Evolutionary conservation across 2,888 invertebrate species (phyloP).

Genomic region (Oeneis ivallda): DNA sequence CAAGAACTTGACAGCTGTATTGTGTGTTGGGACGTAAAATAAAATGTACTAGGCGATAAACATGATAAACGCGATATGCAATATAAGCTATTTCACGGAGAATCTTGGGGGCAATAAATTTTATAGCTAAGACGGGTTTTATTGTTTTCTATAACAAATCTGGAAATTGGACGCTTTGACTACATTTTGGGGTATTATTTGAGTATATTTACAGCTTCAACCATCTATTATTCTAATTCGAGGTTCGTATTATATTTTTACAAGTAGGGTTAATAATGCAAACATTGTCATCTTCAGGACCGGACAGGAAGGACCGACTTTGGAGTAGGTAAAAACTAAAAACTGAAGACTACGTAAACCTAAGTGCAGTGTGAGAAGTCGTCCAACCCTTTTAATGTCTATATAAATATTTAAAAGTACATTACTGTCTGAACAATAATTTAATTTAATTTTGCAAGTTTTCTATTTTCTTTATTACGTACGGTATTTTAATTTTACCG

Average conservation of each 20-base stretch:
- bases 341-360: not conserved
- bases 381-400: no score
- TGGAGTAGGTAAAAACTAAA: no score
- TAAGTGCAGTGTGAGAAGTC: no score
- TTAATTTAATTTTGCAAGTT: no score
- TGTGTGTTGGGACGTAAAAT: constrained; percentile 35
- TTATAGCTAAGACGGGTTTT: constrained; percentile 36
- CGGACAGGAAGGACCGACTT: no score
- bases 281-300: not conserved
- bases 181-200: constrained; percentile 16
- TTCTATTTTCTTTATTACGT: no score
- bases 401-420: no score
- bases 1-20: constrained; percentile 21
- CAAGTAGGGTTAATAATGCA: not conserved
- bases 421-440: no score
- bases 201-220: not conserved
- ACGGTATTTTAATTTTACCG: no score
- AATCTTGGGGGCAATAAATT: constrained; percentile 46
- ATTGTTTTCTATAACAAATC: constrained; percentile 21
- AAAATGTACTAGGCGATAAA: constrained; percentile 43
- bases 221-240: no score
- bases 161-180: constrained; percentile 20
- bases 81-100: constrained; percentile 44
- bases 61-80: constrained; percentile 45
- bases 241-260: no score